These are phyloP conservation scores for Drosophila fuyamai DNA, from an alignment of 1,140 invertebrate species.

Conservation along the genomic window DNA sequence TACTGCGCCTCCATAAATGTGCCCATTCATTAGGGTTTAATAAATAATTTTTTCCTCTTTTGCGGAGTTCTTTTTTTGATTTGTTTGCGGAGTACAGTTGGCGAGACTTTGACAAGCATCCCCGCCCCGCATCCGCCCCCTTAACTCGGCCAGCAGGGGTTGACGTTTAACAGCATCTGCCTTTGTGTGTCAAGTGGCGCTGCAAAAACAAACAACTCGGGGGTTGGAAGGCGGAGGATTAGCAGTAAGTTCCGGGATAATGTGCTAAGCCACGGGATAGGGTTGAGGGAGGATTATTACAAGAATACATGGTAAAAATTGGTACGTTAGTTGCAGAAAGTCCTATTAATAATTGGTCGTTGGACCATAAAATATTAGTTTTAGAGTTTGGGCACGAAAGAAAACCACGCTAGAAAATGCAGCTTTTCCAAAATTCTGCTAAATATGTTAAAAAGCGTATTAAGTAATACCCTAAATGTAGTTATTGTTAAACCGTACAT, in stretches of 20 bases:
- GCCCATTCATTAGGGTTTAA: constrained; percentile 79
- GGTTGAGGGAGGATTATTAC: background rate
- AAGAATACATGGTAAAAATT: background rate
- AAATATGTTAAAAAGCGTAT: too few relatives aligned
- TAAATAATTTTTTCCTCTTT: constrained; percentile 65
- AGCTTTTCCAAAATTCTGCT: background rate
- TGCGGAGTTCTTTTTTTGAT: constrained; percentile 28
- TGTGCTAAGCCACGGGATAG: background rate
- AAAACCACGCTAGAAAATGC: too few relatives aligned
- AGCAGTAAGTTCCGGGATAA: constrained; percentile 18
- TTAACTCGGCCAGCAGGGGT: constrained; percentile 21
- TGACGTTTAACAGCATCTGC: constrained; percentile 51
- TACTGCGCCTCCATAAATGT: constrained; percentile 58
- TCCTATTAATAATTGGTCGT: too few relatives aligned
- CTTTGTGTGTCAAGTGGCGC: constrained; percentile 50
- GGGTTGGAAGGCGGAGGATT: constrained; percentile 5
- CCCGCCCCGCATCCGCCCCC: background rate
- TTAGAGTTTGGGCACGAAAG: too few relatives aligned
- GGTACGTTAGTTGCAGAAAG: too few relatives aligned
- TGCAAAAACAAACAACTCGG: constrained; percentile 27
- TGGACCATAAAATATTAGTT: too few relatives aligned
- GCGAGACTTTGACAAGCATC: constrained; percentile 54
- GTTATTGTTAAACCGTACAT: background rate
- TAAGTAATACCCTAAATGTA: background rate
- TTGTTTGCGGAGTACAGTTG: constrained; percentile 41